Evolutionary conservation across 2,888 invertebrate species (phyloP), one percentile per base, ranked within the genome.

Genomic region (Machimus atricapillus): DNA sequence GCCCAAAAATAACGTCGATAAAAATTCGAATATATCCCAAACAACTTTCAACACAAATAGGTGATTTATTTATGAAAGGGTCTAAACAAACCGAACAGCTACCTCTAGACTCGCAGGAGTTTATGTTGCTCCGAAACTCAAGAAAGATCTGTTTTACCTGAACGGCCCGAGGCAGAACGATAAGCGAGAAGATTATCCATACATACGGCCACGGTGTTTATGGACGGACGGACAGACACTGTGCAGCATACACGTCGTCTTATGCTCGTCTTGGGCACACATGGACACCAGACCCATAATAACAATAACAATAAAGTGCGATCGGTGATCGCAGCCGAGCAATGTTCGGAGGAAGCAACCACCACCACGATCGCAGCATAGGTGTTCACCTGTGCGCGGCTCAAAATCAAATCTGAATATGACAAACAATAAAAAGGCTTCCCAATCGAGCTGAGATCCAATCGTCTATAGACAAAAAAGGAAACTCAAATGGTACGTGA

Each of bases 401-500:
- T 19, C 6, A 85, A 74, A 73, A 85, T 74, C 46, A 73, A 85
- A 85, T 74, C 74, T 73, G 27, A 85, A 73, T 85, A 74, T 73
- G 74, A 74, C 46, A 85, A 85, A 85, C 74, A 74, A 74, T 85
- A 85, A 74, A 85, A 74, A 85, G 27, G 27, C 27, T 31, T n/a
- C 34, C 58, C 66, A 83, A 66, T 83, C 66, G 34, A 83, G 34
- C 66, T 34, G 23, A 66, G 66, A 66, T 83, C 16, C 66, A 34
- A 83, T 66, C 58, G 23, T 66, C n/a, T 66, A 58, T 31, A 85
- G 40, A 76, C 78, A 77, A 86, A 87, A 88, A 87, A 88, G 88
- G 88, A 88, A 88, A 81, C 87, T 37, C 85, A 52, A 85, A 1
- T 16, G 40, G 31, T 88, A 88, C 88, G 88, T 88, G 88, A 87